Evolutionary conservation across 2,113 vertebrate genomes (phyloP).

Genomic region (Triplophysa tibetana): DNA sequence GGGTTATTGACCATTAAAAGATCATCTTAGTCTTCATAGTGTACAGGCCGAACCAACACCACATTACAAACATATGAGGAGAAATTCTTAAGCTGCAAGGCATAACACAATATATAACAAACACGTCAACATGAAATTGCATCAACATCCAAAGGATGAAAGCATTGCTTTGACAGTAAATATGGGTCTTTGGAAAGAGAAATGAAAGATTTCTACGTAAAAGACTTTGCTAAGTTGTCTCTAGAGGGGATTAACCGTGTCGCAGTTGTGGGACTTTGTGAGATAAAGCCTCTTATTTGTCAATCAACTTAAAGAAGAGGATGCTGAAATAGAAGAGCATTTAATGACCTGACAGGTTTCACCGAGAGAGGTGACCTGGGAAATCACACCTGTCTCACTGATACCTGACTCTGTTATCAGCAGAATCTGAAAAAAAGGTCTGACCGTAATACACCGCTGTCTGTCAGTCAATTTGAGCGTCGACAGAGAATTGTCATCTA

Average conservation of each 20-base stretch:
- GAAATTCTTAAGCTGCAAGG: background rate
- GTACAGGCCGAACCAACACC: no score
- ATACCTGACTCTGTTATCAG: background rate
- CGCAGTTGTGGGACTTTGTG: background rate
- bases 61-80: no score
- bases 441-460: background rate
- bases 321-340: background rate
- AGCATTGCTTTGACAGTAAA: background rate
- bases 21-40: no score
- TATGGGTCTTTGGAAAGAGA: slow-evolving; percentile 20
- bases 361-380: background rate
- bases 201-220: slow-evolving; percentile 1
- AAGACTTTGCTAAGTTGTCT: slow-evolving; percentile 2
- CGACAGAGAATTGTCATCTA: slow-evolving; percentile 28
- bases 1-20: no score
- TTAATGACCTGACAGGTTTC: slow-evolving; percentile 1
- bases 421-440: background rate
- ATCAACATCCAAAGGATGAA: background rate
- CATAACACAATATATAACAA: background rate
- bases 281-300: background rate
- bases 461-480: background rate
- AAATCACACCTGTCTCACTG: slow-evolving; percentile 21
- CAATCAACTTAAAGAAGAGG: background rate
- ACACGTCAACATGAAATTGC: background rate
- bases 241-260: slow-evolving; percentile 2